A percentile compares a stretch with the other conserved stretches of the same genome.
phyloP scores from a whole-genome alignment of 2,113 vertebrate genomes.

The Malurus melanocephalus region DNA sequence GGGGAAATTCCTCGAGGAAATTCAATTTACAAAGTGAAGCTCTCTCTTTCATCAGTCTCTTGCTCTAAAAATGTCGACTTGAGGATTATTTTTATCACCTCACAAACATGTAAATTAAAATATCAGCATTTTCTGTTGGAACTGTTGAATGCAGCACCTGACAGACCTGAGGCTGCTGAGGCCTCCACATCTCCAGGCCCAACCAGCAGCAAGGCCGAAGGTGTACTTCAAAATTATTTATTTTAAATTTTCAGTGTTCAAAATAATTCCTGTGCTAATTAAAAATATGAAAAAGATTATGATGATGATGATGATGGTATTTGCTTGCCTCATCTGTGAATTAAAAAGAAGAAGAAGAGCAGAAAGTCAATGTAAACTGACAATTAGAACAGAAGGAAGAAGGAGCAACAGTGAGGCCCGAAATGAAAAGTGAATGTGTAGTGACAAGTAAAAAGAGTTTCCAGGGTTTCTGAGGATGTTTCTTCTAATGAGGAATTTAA shows the following conservation, averaged over 20 bases:
- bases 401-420: too few species aligned
- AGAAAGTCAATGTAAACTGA: too few species aligned
- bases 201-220: neutral
- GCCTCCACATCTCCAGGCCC: too few species aligned
- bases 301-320: neutral
- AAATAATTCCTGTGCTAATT: too few species aligned
- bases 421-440: too few species aligned
- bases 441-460: too few species aligned
- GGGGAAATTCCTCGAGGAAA: neutral
- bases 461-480: too few species aligned
- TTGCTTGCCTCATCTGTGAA: too few species aligned
- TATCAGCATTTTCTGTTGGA: neutral
- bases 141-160: neutral
- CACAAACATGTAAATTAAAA: neutral
- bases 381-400: too few species aligned
- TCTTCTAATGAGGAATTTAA: too few species aligned
- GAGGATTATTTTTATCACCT: neutral
- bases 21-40: neutral
- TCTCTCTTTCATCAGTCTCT: neutral
- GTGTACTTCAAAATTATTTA: fast-evolving
- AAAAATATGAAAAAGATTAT: too few species aligned
- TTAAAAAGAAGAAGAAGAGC: too few species aligned
- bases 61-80: neutral
- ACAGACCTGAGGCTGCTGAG: neutral
- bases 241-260: neutral